Base-by-base conservation (phyloP, 1,140 invertebrate genomes). In the Heliothis subflexa region DNA sequence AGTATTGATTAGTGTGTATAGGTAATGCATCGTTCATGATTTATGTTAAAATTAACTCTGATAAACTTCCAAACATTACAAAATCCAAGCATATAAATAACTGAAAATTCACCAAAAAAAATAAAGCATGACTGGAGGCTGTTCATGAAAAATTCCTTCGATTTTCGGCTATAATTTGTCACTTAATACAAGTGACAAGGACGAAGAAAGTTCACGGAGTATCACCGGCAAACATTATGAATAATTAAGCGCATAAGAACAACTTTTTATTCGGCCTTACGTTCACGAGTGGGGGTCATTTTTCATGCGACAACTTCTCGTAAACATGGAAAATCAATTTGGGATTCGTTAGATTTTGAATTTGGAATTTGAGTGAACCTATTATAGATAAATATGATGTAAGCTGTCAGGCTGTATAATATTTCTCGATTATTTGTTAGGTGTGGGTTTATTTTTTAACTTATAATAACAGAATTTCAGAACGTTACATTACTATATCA, bases 151-250 rank as follows among this genome's bases (percentile, higher is more conserved):
- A 88, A 90, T 84, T 86, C 79, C 78, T 84, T 86, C 83, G 84
- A 87, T 86, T 62, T 72, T 75, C 73, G 59, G 79, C 81, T 85
- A 89, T 92, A 89, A 92, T 92, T 92, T 91, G 88, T 92, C 91
- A 91, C 86, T 88, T 84, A 91, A 83, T 78, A 82, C 81, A 80
- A 40, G 83, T 91, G 90, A 91, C 90, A 91, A 86, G 83, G 45
- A 79, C 54, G 81, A 47, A 72, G 25, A 72, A 90, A 89, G 79
- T 88, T 87, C 84, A 83, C 79, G 76, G 81, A 80, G 88, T 86
- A 89, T 88, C 89, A 89, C 80, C 80, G 83, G 82, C 81, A 87
- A 89, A 90, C 88, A 88, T 90, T 93, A 89, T 93, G 90, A 93
- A 93, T 93, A 91, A 93, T 91, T 91, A 90, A 93, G 84, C 88